Percentiles rank a stretch among this genome's conserved stretches.
These are phyloP conservation scores for Helicoverpa armigera DNA, from an alignment of 1,140 invertebrate genomes.

Conservation along the genomic window DNA sequence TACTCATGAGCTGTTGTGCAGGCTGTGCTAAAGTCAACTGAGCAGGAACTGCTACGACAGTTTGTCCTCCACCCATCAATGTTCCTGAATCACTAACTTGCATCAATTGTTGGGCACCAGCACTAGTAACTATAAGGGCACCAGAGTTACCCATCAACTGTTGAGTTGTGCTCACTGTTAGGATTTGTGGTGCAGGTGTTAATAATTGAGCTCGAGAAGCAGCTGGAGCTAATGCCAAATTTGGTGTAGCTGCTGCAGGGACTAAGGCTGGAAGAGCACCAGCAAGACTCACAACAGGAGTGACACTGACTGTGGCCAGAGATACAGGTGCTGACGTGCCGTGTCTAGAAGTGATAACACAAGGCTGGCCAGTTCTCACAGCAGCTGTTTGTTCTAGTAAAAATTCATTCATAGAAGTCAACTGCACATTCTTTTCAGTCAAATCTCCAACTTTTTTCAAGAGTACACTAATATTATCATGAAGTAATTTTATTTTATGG, in stretches of 20 bases:
- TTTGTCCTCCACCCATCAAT: conserved; percentile 81
- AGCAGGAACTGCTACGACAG: conserved; percentile 81
- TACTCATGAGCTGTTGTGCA: conserved; percentile 77
- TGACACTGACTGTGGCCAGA: conserved; percentile 82
- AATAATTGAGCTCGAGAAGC: conserved; percentile 80
- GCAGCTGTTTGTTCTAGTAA: conserved; percentile 79
- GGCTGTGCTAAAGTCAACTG: conserved; percentile 80
- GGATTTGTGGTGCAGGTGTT: conserved; percentile 80
- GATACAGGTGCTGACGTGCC: conserved; percentile 82
- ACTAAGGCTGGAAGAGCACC: conserved; percentile 78
- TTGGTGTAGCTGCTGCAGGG: conserved; percentile 76
- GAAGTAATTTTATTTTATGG: conserved; percentile 80
- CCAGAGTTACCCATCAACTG: conserved; percentile 82
- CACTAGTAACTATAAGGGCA: conserved; percentile 82
- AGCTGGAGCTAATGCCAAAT: conserved; percentile 76
- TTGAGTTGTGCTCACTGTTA: conserved; percentile 83
- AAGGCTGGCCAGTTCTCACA: conserved; percentile 75
- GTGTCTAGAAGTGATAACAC: conserved; percentile 82
- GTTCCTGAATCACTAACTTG: conserved; percentile 83
- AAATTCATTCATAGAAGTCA: conserved; percentile 85
- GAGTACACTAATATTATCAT: conserved; percentile 83
- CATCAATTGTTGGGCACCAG: conserved; percentile 82
- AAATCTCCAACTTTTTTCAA: conserved; percentile 81
- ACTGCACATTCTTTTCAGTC: conserved; percentile 80
- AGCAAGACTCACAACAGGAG: conserved; percentile 80